phyloP scores from a whole-genome alignment of 2,888 invertebrate species.

The Drosophila paranaensis region DNA sequence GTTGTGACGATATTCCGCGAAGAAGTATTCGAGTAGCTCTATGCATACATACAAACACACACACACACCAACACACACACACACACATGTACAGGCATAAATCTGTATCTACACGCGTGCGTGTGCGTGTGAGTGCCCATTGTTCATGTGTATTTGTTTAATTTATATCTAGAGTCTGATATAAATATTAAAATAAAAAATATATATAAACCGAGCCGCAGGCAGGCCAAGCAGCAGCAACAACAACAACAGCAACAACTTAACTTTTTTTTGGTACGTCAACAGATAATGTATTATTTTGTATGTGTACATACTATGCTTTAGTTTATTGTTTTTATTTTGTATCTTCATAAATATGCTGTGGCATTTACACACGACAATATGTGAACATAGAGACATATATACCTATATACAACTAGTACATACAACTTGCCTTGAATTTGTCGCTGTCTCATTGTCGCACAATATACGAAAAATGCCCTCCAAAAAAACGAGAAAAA shows the following conservation, averaged over 20 bases:
- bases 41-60: constrained; percentile 33
- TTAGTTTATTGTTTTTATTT: constrained; percentile 32
- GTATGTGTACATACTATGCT: constrained; percentile 40
- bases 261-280: constrained; percentile 68
- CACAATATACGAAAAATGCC: constrained; percentile 41
- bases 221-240: constrained; percentile 41
- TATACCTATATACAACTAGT: constrained; percentile 18
- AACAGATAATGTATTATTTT: constrained; percentile 71
- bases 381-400: not conserved
- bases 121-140: constrained; percentile 34
- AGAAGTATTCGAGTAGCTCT: constrained; percentile 66
- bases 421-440: constrained; percentile 51
- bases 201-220: constrained; percentile 42
- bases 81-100: constrained; percentile 20
- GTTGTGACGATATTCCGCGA: constrained; percentile 68
- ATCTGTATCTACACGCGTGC: constrained; percentile 41
- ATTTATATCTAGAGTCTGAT: constrained; percentile 77
- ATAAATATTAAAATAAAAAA: constrained; percentile 74
- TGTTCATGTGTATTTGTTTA: constrained; percentile 74
- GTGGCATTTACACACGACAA: constrained; percentile 22
- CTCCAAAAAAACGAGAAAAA: constrained; percentile 47
- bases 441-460: constrained; percentile 43
- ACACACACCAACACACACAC: constrained; percentile 15
- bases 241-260: constrained; percentile 41
- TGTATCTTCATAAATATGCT: constrained; percentile 46